Conservation (phyloP, 2,113 vertebrate genomes). For the Syrrhaptes paradoxus region DNA sequence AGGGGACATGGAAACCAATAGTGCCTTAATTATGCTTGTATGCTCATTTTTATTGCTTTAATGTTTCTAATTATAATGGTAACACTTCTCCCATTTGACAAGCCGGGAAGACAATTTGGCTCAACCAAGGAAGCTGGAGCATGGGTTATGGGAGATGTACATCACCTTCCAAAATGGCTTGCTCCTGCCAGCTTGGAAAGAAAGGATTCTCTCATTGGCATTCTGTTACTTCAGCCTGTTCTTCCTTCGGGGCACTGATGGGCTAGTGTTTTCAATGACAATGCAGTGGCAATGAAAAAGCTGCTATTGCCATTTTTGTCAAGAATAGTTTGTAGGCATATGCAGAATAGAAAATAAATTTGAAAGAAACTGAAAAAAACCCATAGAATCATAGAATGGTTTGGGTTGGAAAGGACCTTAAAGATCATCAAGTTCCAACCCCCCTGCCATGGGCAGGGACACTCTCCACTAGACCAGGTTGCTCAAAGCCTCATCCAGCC, state of each 20-base stretch:
- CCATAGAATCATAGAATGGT: background rate
- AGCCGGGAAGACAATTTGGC: slow-evolving; percentile 34
- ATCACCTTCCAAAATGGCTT: slow-evolving; percentile 33
- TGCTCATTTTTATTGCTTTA: slow-evolving; percentile 62
- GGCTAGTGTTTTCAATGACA: background rate
- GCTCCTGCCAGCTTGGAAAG: slow-evolving; percentile 48
- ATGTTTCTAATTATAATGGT: slow-evolving; percentile 58
- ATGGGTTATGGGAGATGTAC: background rate
- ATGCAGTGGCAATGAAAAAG: background rate
- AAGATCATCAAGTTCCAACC: no score
- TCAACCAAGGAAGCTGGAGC: slow-evolving; percentile 20
- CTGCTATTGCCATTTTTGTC: slow-evolving; percentile 1
- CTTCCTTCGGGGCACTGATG: background rate
- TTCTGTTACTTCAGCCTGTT: slow-evolving; percentile 5
- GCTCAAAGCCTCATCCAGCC: no score
- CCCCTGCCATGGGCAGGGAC: no score
- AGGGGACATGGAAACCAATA: slow-evolving; percentile 54
- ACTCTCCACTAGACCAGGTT: no score
- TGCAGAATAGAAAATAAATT: background rate
- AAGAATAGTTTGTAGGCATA: background rate
- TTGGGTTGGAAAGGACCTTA: no score
- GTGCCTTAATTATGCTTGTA: slow-evolving; percentile 54
- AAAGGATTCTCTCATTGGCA: background rate
- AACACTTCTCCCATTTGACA: slow-evolving; percentile 50
- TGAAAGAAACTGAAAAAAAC: background rate